Evolutionary conservation across 2,797 vertebrate species (phyloP).

Genomic region (Vireo griseus): DNA sequence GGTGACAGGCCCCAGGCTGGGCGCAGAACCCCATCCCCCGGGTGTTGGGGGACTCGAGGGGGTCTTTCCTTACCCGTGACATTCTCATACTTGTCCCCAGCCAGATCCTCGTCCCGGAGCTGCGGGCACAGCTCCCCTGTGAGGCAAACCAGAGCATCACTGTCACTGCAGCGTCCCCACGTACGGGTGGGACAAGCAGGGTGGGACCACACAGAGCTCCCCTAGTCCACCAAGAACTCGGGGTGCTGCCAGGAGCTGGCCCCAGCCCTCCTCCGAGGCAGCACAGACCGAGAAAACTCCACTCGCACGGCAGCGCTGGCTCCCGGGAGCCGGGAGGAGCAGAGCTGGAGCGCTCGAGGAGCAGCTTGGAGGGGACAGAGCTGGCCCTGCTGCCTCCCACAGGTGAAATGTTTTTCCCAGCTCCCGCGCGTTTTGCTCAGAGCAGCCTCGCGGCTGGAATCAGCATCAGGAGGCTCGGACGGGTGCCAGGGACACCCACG

Average conservation of each 20-base stretch:
- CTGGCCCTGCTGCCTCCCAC: not conserved
- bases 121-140: conserved; percentile 64
- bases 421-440: not conserved
- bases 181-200: not conserved
- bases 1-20: not conserved
- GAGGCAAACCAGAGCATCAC: not conserved
- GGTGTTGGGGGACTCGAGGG: fast-evolving
- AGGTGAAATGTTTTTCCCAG: not conserved
- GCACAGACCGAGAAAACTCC: fast-evolving
- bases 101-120: conserved; percentile 71
- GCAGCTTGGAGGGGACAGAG: not conserved
- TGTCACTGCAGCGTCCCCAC: fast-evolving
- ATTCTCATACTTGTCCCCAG: conserved; percentile 58
- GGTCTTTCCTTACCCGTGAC: conserved; percentile 66
- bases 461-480: not conserved
- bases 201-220: fast-evolving
- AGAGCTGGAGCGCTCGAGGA: not conserved
- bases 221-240: fast-evolving
- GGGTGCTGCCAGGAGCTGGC: not conserved
- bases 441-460: not conserved
- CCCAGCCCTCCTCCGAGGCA: fast-evolving
- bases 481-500: not conserved
- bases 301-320: not conserved
- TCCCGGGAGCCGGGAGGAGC: not conserved
- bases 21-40: fast-evolving